phyloP scores from a whole-genome alignment of 2,797 vertebrate genomes.

The Eupleurogrammus muticus region DNA sequence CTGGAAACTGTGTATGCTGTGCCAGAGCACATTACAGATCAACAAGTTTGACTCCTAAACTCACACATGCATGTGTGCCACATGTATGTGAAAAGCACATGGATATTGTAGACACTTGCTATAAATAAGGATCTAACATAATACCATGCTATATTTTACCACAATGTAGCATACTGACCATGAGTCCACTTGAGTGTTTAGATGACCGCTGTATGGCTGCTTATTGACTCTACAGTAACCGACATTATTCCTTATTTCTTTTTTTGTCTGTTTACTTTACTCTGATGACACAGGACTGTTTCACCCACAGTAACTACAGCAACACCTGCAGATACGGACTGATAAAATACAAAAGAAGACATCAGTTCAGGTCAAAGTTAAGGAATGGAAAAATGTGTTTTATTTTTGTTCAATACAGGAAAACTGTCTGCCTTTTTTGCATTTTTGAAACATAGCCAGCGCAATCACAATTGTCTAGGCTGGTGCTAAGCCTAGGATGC shows the following conservation, averaged over 20 bases:
- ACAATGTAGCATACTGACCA: slow-evolving; percentile 11
- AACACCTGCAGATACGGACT: background rate
- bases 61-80: slow-evolving; percentile 9
- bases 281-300: background rate
- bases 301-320: background rate
- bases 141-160: slow-evolving; percentile 21
- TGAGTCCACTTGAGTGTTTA: slow-evolving; percentile 17
- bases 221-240: background rate
- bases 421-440: too few relatives aligned
- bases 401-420: too few relatives aligned
- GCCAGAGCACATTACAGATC: background rate
- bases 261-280: background rate
- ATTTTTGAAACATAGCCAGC: too few relatives aligned
- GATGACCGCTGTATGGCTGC: slow-evolving; percentile 11
- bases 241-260: background rate
- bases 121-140: slow-evolving; percentile 5
- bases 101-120: background rate
- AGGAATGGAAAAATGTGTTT: background rate
- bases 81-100: slow-evolving; percentile 25
- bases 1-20: background rate
- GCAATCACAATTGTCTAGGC: too few relatives aligned
- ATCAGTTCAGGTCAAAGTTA: background rate
- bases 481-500: too few relatives aligned
- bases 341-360: background rate
- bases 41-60: slow-evolving; percentile 2